Evolutionary conservation across 1,140 invertebrate genomes (phyloP).

Genomic region (Drosophila melanica): DNA sequence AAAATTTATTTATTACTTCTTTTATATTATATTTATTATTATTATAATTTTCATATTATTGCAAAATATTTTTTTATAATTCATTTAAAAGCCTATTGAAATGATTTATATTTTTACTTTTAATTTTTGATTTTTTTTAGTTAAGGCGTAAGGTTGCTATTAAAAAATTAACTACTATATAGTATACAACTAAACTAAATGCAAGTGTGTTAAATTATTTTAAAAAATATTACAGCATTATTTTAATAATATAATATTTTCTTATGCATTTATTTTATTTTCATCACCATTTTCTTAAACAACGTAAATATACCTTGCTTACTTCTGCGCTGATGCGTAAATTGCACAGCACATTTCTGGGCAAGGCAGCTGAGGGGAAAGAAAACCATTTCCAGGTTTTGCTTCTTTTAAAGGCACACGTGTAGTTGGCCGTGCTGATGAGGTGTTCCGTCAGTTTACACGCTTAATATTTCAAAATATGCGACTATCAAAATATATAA

Average conservation of each 20-base stretch:
- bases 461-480: slow-evolving; percentile 64
- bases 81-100: too few relatives aligned
- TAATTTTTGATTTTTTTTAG: too few relatives aligned
- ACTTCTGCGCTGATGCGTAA: slow-evolving; percentile 22
- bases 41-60: too few relatives aligned
- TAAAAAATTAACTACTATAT: too few relatives aligned
- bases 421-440: slow-evolving; percentile 34
- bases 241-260: neutral
- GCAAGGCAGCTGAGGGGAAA: slow-evolving; percentile 8
- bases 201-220: too few relatives aligned
- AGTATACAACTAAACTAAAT: too few relatives aligned
- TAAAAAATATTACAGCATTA: too few relatives aligned
- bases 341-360: slow-evolving; percentile 60
- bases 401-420: neutral
- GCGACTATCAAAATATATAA: slow-evolving; percentile 54
- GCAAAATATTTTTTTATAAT: too few relatives aligned
- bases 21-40: too few relatives aligned
- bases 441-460: slow-evolving; percentile 39
- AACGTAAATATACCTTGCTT: neutral
- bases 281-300: neutral
- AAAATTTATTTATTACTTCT: too few relatives aligned
- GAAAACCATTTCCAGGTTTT: slow-evolving; percentile 9
- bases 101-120: too few relatives aligned
- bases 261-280: neutral
- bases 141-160: too few relatives aligned